These are phyloP conservation scores for Falco punctatus DNA, from an alignment of 2,113 vertebrate genomes.

Conservation along the genomic window DNA sequence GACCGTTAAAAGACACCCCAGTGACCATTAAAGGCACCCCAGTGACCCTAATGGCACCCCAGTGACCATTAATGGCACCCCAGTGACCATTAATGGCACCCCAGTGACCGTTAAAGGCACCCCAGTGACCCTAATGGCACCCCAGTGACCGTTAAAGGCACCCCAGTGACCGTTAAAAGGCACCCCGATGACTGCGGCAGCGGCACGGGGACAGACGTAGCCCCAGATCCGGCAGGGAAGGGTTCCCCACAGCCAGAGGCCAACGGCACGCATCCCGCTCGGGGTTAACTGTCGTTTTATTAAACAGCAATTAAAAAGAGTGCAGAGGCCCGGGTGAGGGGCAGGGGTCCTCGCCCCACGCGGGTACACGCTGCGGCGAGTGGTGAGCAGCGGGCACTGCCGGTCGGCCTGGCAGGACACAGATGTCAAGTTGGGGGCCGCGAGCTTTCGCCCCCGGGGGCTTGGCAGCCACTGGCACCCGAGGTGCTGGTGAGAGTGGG, in stretches of 20 bases:
- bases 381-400: not conserved
- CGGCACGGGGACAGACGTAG: fast-evolving
- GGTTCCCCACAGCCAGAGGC: not conserved
- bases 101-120: not conserved
- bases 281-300: slow-evolving; percentile 39
- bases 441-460: not conserved
- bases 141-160: fast-evolving
- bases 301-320: slow-evolving; percentile 63
- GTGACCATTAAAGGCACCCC: not conserved
- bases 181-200: not conserved
- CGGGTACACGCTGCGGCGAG: fast-evolving
- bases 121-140: not conserved
- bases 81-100: not conserved
- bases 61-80: not conserved
- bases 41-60: not conserved
- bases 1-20: not conserved
- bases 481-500: slow-evolving; percentile 42
- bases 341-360: not conserved
- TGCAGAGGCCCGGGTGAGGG: not conserved
- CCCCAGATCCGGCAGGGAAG: fast-evolving
- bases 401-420: not conserved
- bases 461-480: not conserved
- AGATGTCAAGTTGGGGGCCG: not conserved
- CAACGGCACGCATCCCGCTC: fast-evolving
- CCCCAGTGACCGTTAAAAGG: not conserved